Evolutionary conservation across 2,888 invertebrate genomes (phyloP), one percentile per base, ranked within the genome.

Genomic region (Noctua janthina): DNA sequence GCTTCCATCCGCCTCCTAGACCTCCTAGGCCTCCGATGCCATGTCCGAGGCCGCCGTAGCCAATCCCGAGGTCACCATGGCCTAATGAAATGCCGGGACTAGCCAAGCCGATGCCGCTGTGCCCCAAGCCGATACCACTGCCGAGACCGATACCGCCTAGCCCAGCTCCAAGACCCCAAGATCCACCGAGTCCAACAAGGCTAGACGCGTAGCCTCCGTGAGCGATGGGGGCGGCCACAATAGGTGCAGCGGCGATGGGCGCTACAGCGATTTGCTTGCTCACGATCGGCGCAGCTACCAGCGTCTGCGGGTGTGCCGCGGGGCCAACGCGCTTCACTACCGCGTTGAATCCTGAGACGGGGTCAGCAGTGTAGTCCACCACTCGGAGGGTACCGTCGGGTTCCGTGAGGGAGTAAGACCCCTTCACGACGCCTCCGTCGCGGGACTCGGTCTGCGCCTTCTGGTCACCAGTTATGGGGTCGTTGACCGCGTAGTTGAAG

Each of bases 401-500:
- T 76, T 97, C 97, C 2, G 95, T 90, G 11, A 97, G 92, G 0
- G 96, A 96, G 91, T 97, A 97, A 0, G 96, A 96, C 66, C 97
- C 97, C 80, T 94, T 95, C 17, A 97, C 97, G 74, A 94, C 90
- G 85, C 94, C 96, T 29, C 97, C 97, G 67, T 95, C 95, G 72
- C 97, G 95, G 29, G 93, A 90, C 87, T 97, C 97, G 5, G 92
- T 91, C 86, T 97, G 97, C 15, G 95, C 94, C 84, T 97, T 97
- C 85, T 95, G 92, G 92, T 97, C 97, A 79, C 97, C 97, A 43
- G 97, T 97, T 79, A 92, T 82, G 4, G 97, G 96, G 87, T 97
- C 97, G 90, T 93, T 95, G 35, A 97, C 97, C 51, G 96, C 96
- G 89, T 97, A 97, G 92, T 96, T 96, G 92, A 96, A 97, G 82